Conservation (phyloP, 2,888 invertebrate species). For the Aleiodes testaceus region DNA sequence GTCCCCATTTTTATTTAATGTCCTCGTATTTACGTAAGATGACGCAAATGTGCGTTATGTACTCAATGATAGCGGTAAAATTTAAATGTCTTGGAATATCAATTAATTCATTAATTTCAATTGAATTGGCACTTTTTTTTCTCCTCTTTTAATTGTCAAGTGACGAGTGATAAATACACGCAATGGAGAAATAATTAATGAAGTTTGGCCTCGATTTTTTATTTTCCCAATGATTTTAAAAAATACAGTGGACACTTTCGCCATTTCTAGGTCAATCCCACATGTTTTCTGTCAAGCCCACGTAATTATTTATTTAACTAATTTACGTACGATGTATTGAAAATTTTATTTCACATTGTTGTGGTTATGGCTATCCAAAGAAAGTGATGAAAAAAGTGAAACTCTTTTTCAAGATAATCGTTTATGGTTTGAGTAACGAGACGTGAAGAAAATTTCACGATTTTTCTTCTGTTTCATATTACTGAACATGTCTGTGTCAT, state of each 20-base stretch:
- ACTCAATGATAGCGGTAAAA: slow-evolving; percentile 25
- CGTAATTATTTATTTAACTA: not conserved
- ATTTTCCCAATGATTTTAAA: slow-evolving; percentile 30
- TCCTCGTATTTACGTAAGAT: slow-evolving; percentile 49
- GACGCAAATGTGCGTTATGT: slow-evolving; percentile 41
- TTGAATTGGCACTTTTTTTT: no score
- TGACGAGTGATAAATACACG: not conserved
- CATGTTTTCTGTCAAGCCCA: slow-evolving; percentile 8
- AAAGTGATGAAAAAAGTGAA: slow-evolving; percentile 42
- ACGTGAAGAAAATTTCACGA: slow-evolving; percentile 37
- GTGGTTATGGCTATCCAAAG: slow-evolving; percentile 5
- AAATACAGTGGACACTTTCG: slow-evolving; percentile 33
- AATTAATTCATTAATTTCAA: slow-evolving; percentile 31
- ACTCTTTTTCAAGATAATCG: slow-evolving; percentile 28
- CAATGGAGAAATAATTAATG: slow-evolving; percentile 7
- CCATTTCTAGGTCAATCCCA: slow-evolving; percentile 36
- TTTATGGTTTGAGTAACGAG: slow-evolving; percentile 19
- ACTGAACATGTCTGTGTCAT: slow-evolving; percentile 5
- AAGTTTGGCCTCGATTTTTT: not conserved
- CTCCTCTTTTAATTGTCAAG: not conserved
- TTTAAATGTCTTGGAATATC: slow-evolving; percentile 3
- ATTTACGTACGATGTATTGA: not conserved
- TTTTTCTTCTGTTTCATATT: slow-evolving; percentile 27
- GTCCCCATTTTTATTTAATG: slow-evolving; percentile 45
- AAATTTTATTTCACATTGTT: not conserved